These are phyloP conservation scores for Panthera tigris DNA, from an alignment of 2,113 vertebrate genomes.

Conservation along the genomic window DNA sequence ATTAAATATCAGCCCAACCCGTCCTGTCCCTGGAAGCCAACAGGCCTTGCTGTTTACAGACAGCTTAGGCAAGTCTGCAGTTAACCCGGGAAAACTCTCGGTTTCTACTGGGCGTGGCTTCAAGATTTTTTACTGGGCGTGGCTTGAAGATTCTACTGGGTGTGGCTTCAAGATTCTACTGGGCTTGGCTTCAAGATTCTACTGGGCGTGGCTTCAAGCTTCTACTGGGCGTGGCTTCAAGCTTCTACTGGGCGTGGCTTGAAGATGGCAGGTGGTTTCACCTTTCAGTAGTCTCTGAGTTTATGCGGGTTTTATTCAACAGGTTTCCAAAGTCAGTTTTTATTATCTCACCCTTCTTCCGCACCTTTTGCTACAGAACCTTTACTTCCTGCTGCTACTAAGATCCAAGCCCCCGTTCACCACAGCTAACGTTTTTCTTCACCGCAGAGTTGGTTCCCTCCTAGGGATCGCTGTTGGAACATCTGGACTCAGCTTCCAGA, in stretches of 20 bases:
- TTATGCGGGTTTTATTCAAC: neutral
- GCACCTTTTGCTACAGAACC: neutral
- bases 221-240: neutral
- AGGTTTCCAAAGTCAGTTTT: neutral
- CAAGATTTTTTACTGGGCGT: neutral
- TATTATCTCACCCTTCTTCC: neutral
- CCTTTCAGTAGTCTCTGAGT: neutral
- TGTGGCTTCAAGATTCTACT: neutral
- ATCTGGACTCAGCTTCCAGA: neutral
- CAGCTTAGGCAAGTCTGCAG: too few species aligned
- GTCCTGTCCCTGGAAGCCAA: neutral
- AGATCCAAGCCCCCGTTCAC: accelerated
- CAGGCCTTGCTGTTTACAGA: neutral
- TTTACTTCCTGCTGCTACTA: neutral
- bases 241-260: neutral
- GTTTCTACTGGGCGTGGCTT: neutral
- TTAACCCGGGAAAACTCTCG: neutral
- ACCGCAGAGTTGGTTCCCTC: neutral
- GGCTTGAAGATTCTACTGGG: neutral
- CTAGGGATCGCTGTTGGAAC: accelerated
- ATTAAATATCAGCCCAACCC: neutral
- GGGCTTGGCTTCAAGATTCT: too few species aligned
- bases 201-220: neutral
- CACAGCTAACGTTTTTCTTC: neutral
- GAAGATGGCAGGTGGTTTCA: neutral